Conservation (phyloP, 2,797 vertebrate genomes). For the Staurois parvus region DNA sequence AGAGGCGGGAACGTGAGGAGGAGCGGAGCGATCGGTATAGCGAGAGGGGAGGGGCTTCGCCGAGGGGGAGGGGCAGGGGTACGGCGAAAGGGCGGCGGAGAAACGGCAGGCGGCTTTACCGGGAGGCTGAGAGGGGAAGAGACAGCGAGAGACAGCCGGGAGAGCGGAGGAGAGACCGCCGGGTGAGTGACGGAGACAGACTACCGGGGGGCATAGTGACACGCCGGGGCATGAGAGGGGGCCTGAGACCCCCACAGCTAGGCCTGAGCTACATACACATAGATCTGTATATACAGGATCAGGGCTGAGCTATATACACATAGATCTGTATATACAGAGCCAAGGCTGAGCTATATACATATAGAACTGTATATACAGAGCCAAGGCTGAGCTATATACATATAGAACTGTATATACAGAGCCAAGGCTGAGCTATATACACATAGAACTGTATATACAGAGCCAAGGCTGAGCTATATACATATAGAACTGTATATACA, state of each 20-base stretch:
- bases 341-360: background rate
- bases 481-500: background rate
- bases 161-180: slow-evolving; percentile 62
- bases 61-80: slow-evolving; percentile 24
- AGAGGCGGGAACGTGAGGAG: background rate
- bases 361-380: background rate
- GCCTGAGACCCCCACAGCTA: no score
- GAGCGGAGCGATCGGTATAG: background rate
- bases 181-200: slow-evolving; percentile 32
- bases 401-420: background rate
- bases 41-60: background rate
- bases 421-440: background rate
- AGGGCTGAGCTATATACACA: background rate
- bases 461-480: background rate
- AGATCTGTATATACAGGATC: no score
- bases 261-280: background rate
- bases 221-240: background rate
- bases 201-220: background rate
- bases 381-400: background rate
- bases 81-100: slow-evolving; percentile 53
- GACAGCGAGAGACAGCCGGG: slow-evolving; percentile 55
- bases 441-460: no score
- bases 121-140: slow-evolving; percentile 47
- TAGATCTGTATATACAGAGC: background rate
- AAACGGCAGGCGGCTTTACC: slow-evolving; percentile 44